A percentile compares a stretch with the other conserved stretches of the same genome.
Conservation (phyloP, 2,797 vertebrate genomes). For the Chelmon rostratus region DNA sequence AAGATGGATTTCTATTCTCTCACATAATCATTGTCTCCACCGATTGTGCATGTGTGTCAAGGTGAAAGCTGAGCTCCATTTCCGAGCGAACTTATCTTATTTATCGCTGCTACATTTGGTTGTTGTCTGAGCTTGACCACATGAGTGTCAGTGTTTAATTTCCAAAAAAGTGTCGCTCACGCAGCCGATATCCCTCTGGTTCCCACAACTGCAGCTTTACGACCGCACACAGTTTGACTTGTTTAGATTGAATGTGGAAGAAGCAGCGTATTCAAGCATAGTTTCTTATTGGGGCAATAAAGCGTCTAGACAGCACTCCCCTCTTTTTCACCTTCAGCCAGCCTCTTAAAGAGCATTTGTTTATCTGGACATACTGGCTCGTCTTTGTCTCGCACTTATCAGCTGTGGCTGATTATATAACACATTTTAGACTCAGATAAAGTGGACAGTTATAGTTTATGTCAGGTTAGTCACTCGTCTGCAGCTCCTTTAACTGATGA, state of each 20-base stretch:
- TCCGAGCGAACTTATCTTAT: not conserved
- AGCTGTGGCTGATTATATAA: constrained; percentile 68
- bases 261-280: constrained; percentile 92
- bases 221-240: constrained; percentile 75
- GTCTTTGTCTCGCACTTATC: constrained; percentile 80
- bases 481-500: not conserved
- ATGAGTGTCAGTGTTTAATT: not conserved
- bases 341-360: constrained; percentile 81
- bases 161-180: not conserved
- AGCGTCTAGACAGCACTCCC: constrained; percentile 99
- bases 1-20: not conserved
- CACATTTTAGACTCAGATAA: constrained; percentile 26
- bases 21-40: not conserved
- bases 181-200: constrained; percentile 51
- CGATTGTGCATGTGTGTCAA: not conserved
- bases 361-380: constrained; percentile 83
- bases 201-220: constrained; percentile 78
- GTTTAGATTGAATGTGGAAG: constrained; percentile 94
- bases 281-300: constrained; percentile 99
- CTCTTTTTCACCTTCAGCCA: constrained; percentile 80
- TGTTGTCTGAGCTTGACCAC: not conserved
- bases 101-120: not conserved
- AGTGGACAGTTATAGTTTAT: not conserved
- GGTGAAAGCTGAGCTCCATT: not conserved
- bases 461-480: not conserved